Evolutionary conservation across 92 coral and sea anemone species (phyloP), one percentile per base, ranked within the genome.

Genomic region (Palythoa grandiflora): DNA sequence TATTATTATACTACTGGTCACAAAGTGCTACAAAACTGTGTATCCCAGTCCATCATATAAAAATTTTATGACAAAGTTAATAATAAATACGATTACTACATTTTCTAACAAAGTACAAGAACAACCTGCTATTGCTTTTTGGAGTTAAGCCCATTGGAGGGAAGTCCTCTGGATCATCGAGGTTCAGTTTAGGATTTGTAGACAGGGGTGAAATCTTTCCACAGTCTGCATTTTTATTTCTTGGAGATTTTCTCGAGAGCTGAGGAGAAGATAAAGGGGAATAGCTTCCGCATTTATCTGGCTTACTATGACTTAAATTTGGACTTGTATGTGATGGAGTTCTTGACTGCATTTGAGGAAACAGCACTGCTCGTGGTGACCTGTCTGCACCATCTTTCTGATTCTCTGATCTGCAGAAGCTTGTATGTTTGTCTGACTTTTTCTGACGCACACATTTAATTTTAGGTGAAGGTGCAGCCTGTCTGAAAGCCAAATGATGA

Each of bases 81-180:
- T 28, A 28, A 28, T 28, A 28, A 28, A 0, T 28, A 28, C 28
- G 28, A 28, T 28, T 28, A 28, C n/a, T n/a, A n/a, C n/a, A 28
- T 28, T 28, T 28, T 28, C 28, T 28, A 28, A 28, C 28, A 28
- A 28, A 28, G 28, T 28, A 28, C 28, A 28, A 28, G 28, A 28
- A 28, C 28, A 28, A 28, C 28, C 28, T 28, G 28, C 28, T 28
- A 28, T 0, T 28, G 28, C 28, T 28, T 28, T 28, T 81, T 65
- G 86, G 75, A 11, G 72, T 83, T 20, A 88, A 77, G 37, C 92
- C 88, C 86, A 97, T 89, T 9, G 99, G 92, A 57, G 99, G 99
- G 76, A 97, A 97, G 72, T 97, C 99, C 71, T 97, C 93, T 37
- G 87, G 86, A 73, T 93, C 92, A 79, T 97, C 96, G 21, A 97